A percentile compares a stretch with the other conserved stretches of the same genome.
Evolutionary conservation across 2,888 invertebrate genomes (phyloP).

Genomic region (Hesperia comma): DNA sequence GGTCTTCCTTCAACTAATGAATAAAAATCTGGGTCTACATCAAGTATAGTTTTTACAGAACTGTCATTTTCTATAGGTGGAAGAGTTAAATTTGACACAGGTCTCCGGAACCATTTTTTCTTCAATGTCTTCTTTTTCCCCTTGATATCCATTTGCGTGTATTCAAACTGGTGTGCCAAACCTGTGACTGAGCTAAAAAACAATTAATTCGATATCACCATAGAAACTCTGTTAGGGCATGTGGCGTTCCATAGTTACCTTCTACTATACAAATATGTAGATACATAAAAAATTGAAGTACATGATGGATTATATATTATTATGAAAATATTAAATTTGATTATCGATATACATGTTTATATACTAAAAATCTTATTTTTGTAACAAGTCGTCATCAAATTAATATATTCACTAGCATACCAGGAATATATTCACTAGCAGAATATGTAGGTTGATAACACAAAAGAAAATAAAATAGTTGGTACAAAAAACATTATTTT

Average conservation of each 20-base stretch:
- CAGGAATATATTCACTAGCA: too few species aligned
- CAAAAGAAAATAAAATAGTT: too few species aligned
- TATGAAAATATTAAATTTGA: too few species aligned
- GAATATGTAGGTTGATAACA: too few species aligned
- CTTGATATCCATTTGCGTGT: slow-evolving; percentile 36
- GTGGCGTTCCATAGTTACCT: slow-evolving; percentile 3
- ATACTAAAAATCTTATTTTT: too few species aligned
- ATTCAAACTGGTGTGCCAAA: too few species aligned
- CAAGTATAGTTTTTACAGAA: slow-evolving; percentile 76
- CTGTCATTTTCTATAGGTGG: slow-evolving; percentile 65
- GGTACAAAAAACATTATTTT: too few species aligned
- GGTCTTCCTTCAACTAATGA: slow-evolving; percentile 85
- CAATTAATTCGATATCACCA: slow-evolving; percentile 62
- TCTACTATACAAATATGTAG: neutral
- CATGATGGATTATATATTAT: too few species aligned
- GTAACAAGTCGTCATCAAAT: too few species aligned
- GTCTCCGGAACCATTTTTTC: slow-evolving; percentile 56
- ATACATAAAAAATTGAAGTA: neutral
- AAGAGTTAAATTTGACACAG: slow-evolving; percentile 64
- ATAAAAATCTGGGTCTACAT: slow-evolving; percentile 86
- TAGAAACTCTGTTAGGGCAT: slow-evolving; percentile 52
- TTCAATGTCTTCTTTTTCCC: slow-evolving; percentile 56
- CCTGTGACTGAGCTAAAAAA: neutral
- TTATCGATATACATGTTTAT: too few species aligned
- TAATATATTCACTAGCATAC: too few species aligned